Conservation (phyloP, 2,797 vertebrate genomes). For the Pelobates cultripes region DNA sequence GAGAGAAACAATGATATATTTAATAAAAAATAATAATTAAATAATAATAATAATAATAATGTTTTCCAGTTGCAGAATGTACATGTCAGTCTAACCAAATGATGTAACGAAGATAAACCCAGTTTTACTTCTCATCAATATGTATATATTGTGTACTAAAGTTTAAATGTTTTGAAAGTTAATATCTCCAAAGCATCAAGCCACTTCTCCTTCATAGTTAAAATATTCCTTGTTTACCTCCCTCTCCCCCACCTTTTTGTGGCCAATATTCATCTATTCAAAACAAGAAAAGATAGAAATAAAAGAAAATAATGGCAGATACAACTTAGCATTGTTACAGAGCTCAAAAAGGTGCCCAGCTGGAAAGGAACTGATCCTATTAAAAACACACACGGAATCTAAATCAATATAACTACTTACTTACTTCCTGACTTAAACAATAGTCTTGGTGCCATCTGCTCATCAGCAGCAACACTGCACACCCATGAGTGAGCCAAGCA, state of each 20-base stretch:
- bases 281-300: not conserved
- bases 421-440: constrained; percentile 70
- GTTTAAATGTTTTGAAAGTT: too few relatives aligned
- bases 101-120: too few relatives aligned
- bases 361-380: constrained; percentile 67
- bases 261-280: not conserved
- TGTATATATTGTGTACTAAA: too few relatives aligned
- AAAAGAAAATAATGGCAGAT: not conserved
- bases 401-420: constrained; percentile 61
- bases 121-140: too few relatives aligned
- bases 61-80: too few relatives aligned
- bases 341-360: constrained; percentile 62
- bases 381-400: constrained; percentile 59
- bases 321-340: constrained; percentile 53
- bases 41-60: too few relatives aligned
- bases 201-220: too few relatives aligned
- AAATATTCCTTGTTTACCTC: not conserved
- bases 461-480: constrained; percentile 53
- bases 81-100: too few relatives aligned
- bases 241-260: not conserved
- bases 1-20: too few relatives aligned
- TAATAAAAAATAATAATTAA: too few relatives aligned
- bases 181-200: too few relatives aligned
- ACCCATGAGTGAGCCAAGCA: constrained; percentile 59
- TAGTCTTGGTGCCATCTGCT: constrained; percentile 56